Evolutionary conservation across 1,140 invertebrate species (phyloP).

Genomic region (Tetramorium simillimum): DNA sequence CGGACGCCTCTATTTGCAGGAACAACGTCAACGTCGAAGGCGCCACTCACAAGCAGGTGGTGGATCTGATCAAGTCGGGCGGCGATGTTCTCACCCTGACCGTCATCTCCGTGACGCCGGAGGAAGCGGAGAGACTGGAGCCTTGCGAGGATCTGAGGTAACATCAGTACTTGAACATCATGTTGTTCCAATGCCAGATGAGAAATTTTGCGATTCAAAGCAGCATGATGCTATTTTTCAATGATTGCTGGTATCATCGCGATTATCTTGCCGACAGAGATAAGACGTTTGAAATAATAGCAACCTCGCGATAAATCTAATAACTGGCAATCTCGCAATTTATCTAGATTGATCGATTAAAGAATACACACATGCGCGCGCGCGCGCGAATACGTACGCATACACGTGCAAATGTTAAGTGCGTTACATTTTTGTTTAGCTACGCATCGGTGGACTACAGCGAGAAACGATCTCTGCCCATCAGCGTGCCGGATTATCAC

Average conservation of each 20-base stretch:
- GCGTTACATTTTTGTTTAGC: constrained; percentile 81
- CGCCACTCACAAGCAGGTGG: constrained; percentile 99
- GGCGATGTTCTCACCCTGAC: constrained; percentile 98
- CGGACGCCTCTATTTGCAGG: constrained; percentile 87
- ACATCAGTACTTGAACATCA: neutral
- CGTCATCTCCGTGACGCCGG: constrained; percentile 97
- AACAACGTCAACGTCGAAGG: constrained; percentile 99
- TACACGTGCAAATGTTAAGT: neutral
- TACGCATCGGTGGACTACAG: constrained; percentile 98
- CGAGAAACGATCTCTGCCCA: constrained; percentile 98
- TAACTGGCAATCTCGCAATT: neutral
- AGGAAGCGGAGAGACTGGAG: constrained; percentile 87
- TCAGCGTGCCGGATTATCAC: constrained; percentile 98
- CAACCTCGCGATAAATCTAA: neutral
- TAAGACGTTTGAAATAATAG: neutral
- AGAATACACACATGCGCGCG: no score
- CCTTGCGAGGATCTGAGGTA: constrained; percentile 84
- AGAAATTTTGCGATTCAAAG: neutral
- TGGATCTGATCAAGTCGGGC: constrained; percentile 99
- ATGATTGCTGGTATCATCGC: neutral
- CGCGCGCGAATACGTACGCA: neutral
- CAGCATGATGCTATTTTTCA: neutral
- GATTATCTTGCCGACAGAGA: neutral
- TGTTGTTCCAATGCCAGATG: no score
- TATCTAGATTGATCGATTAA: constrained; percentile 13